phyloP scores from a whole-genome alignment of 2,797 vertebrate species.

The Acanthiza pusilla region DNA sequence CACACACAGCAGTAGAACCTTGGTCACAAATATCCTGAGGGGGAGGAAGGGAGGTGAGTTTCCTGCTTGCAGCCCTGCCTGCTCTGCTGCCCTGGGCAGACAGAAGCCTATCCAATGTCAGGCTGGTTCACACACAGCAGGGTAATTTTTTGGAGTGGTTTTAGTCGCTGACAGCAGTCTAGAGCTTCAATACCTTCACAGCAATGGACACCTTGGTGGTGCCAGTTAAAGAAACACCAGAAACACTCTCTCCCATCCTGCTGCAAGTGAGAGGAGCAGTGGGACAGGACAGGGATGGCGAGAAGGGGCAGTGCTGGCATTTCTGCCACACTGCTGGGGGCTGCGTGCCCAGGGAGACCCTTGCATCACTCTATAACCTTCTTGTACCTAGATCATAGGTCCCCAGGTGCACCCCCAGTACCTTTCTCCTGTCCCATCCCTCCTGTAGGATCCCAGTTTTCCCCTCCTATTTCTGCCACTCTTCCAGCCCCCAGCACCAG shows the following conservation, averaged over 20 bases:
- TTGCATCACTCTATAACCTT: not conserved
- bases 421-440: not conserved
- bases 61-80: not conserved
- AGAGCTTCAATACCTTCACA: not conserved
- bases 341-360: rapidly evolving
- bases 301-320: not conserved
- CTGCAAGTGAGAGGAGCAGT: not conserved
- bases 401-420: not conserved
- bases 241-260: not conserved
- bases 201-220: not conserved
- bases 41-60: not conserved
- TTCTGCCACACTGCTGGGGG: not conserved
- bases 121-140: not conserved
- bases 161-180: not conserved
- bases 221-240: not conserved
- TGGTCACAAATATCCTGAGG: not conserved
- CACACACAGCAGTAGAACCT: not conserved
- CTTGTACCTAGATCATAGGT: not conserved
- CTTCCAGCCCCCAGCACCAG: not conserved
- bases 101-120: not conserved
- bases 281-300: not conserved
- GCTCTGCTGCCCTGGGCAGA: not conserved
- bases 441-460: not conserved
- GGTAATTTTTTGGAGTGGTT: not conserved
- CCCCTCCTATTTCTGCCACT: not conserved